Conservation (phyloP, 1,140 invertebrate genomes). For the Cydia fagiglandana region DNA sequence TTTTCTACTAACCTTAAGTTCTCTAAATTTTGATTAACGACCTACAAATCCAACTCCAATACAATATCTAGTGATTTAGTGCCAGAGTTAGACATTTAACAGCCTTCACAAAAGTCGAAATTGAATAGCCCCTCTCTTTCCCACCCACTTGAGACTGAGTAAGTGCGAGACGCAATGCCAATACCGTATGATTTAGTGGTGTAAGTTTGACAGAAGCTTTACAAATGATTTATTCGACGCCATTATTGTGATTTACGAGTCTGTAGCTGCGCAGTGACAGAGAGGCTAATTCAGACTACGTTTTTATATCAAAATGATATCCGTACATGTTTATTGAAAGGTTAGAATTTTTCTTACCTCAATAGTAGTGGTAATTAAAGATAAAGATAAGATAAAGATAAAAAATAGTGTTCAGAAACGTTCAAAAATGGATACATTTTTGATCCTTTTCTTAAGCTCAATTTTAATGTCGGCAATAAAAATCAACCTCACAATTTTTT, state of each 20-base stretch:
- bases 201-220: conserved; percentile 22
- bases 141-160: not conserved
- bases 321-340: too few relatives aligned
- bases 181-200: conserved; percentile 13
- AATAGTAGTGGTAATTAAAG: too few relatives aligned
- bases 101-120: not conserved
- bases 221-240: conserved; percentile 6
- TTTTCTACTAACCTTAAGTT: not conserved
- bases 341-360: too few relatives aligned
- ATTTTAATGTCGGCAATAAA: too few relatives aligned
- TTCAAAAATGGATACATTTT: too few relatives aligned
- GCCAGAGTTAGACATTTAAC: not conserved
- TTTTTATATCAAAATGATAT: too few relatives aligned
- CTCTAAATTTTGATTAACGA: not conserved
- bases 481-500: too few relatives aligned
- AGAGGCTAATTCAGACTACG: too few relatives aligned
- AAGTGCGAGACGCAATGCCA: not conserved
- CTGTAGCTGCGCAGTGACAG: conserved; percentile 1
- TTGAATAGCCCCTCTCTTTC: not conserved
- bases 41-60: not conserved
- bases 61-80: not conserved
- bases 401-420: too few relatives aligned
- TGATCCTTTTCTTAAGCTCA: too few relatives aligned
- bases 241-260: conserved; percentile 10
- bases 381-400: too few relatives aligned